These are phyloP conservation scores for Sphaerophoria rueppellii DNA, from an alignment of 2,888 invertebrate genomes.

Conservation along the genomic window DNA sequence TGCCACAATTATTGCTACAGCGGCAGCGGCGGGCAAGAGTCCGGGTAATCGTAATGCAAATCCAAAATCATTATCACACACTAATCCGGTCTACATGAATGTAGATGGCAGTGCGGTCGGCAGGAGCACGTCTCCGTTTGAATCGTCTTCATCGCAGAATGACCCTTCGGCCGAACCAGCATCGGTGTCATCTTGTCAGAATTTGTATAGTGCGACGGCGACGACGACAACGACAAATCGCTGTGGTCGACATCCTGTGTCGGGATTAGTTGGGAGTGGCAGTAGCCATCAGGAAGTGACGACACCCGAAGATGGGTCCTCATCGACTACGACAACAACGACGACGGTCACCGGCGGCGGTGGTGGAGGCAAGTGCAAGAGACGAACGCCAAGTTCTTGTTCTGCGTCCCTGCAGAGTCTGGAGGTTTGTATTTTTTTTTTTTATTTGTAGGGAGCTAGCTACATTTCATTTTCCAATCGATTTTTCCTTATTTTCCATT, in stretches of 20 bases:
- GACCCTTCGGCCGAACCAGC: conserved; percentile 77
- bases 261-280: conserved; percentile 46
- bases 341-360: conserved; percentile 58
- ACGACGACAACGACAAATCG: conserved; percentile 52
- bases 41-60: conserved; percentile 53
- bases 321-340: conserved; percentile 73
- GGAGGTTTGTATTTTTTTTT: conserved; percentile 70
- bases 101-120: conserved; percentile 43
- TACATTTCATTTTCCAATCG: too few species aligned
- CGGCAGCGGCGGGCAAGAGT: conserved; percentile 45
- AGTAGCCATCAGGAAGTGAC: conserved; percentile 54
- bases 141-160: conserved; percentile 77
- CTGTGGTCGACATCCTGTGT: conserved; percentile 51
- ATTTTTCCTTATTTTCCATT: too few species aligned
- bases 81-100: conserved; percentile 71
- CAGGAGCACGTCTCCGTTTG: conserved; percentile 77
- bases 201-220: conserved; percentile 75
- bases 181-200: conserved; percentile 78
- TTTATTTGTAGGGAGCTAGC: too few species aligned
- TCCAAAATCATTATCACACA: conserved; percentile 25
- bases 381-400: conserved; percentile 59
- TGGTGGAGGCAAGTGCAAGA: conserved; percentile 51
- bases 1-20: conserved; percentile 25
- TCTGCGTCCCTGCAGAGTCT: conserved; percentile 74
- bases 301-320: conserved; percentile 68